Percentiles rank a stretch among this genome's conserved stretches.
These are phyloP conservation scores for Parasteatoda tepidariorum DNA, from an alignment of 1,140 invertebrate species.

Conservation along the genomic window DNA sequence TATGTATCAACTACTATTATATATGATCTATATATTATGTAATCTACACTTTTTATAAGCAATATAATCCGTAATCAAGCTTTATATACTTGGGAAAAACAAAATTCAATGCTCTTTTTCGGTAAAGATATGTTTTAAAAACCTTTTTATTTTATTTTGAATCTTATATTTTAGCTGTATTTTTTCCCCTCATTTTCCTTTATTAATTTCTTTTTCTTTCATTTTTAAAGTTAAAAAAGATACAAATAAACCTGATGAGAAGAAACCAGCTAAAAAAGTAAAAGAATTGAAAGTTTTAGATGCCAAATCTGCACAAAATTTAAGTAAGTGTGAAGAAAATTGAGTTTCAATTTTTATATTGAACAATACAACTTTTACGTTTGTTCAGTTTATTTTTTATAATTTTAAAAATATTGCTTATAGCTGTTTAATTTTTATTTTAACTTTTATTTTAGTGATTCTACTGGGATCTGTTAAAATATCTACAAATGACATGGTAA, in stretches of 20 bases:
- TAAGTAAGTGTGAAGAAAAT: constrained; percentile 74
- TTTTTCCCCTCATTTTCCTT: too few relatives aligned
- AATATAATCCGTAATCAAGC: too few relatives aligned
- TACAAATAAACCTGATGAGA: constrained; percentile 73
- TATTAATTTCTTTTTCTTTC: too few relatives aligned
- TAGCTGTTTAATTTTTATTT: not conserved
- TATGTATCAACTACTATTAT: too few relatives aligned
- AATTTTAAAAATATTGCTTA: not conserved
- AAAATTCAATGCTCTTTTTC: too few relatives aligned
- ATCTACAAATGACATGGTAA: constrained; percentile 85
- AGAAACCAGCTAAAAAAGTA: constrained; percentile 82
- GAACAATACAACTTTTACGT: not conserved
- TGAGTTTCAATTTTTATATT: constrained; percentile 11
- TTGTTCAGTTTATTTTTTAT: constrained; percentile 1
- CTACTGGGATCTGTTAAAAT: constrained; percentile 90
- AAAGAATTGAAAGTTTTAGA: constrained; percentile 93
- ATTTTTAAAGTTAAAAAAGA: constrained; percentile 58
- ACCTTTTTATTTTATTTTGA: too few relatives aligned
- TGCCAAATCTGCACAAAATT: constrained; percentile 92
- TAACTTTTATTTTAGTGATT: constrained; percentile 75
- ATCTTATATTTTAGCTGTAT: too few relatives aligned
- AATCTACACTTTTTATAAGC: too few relatives aligned
- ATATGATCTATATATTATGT: too few relatives aligned
- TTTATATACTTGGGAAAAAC: too few relatives aligned
- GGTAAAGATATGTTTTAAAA: too few relatives aligned